Base-by-base conservation (phyloP, 2,113 vertebrate genomes). In the Beaufortia kweichowensis region DNA sequence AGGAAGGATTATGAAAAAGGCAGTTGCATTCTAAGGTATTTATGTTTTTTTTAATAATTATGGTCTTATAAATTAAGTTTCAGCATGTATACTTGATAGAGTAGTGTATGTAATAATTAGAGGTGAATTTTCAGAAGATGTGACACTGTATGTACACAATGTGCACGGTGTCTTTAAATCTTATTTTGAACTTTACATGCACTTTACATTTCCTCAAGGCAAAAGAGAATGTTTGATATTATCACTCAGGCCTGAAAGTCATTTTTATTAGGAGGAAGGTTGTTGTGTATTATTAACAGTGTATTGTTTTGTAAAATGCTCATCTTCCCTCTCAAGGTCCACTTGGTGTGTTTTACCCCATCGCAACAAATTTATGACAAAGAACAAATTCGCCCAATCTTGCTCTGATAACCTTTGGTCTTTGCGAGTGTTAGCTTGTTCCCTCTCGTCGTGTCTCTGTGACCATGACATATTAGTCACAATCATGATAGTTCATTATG, bases 391-490 rank as follows among this genome's bases (percentile, higher is more conserved):
- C 48, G 12, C 12, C 0, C n/a, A 55, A 35, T 55, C 33, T 59
- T 41, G 23, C 39, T 4, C 10, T 31, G 9, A 69, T 69, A 33
- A 74, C 57, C 57, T 62, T 74, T 74, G 57, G 46, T 61, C 71
- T 46, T 31, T 1, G 50, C 56, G 14, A 35, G 53, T 3, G 53
- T 72, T 33, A 21, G 31, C 31, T 55, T 19, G 31, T 80, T 12
- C 26, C 17, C 9, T 29, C 31, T 71, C 35, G 29, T 65, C 57
- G 48, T 59, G 62, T 46, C 56, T 48, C 26, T 63, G 61, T 59
- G 24, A 68, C 67, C 11, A 35, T 79, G 74, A 77, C 68, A 70
- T 77, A 31, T 73, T 79, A 79, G 46, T 73, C 11, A 53, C 69
- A 62, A 63, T 73, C 43, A 50, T 77, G 74, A 56, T 73, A 46